These are phyloP conservation scores for Eretmocerus hayati DNA, from an alignment of 2,888 invertebrate genomes.

Conservation along the genomic window DNA sequence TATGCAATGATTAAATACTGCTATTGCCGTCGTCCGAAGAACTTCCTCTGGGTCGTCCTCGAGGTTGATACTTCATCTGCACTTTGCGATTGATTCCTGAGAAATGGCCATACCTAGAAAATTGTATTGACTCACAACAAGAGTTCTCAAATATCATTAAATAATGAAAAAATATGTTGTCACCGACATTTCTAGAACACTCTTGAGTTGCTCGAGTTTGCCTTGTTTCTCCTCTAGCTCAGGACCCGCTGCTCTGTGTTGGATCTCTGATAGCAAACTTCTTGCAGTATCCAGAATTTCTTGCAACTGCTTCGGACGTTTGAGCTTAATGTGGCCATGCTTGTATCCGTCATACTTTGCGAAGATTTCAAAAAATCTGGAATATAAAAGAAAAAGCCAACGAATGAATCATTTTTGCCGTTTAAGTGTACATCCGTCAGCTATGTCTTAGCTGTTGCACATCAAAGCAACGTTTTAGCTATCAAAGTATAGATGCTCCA, in stretches of 20 bases:
- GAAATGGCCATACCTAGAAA: conserved; percentile 91
- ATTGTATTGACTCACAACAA: not conserved
- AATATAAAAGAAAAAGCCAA: not conserved
- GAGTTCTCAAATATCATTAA: not conserved
- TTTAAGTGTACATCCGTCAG: too few relatives aligned
- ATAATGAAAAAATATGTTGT: not conserved
- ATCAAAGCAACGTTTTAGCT: too few relatives aligned
- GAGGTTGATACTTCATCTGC: conserved; percentile 98
- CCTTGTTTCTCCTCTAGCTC: conserved; percentile 95
- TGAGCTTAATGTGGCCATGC: conserved; percentile 93
- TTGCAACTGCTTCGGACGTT: conserved; percentile 92
- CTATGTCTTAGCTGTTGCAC: too few relatives aligned
- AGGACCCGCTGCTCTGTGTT: conserved; percentile 78
- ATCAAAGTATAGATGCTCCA: too few relatives aligned
- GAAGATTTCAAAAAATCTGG: conserved; percentile 95
- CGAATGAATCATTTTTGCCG: too few relatives aligned
- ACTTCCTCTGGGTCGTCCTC: conserved; percentile 84
- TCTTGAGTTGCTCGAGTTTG: conserved; percentile 94
- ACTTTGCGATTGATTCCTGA: conserved; percentile 99
- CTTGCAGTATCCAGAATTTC: conserved; percentile 96
- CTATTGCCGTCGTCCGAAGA: conserved; percentile 89
- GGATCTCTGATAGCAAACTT: conserved; percentile 80
- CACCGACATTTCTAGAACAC: conserved; percentile 96
- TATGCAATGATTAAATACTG: conserved; percentile 33
- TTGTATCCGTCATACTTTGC: conserved; percentile 94